A percentile compares a stretch with the other conserved stretches of the same genome.
phyloP scores from a whole-genome alignment of 2,888 invertebrate genomes.

The Heliconius cydno region DNA sequence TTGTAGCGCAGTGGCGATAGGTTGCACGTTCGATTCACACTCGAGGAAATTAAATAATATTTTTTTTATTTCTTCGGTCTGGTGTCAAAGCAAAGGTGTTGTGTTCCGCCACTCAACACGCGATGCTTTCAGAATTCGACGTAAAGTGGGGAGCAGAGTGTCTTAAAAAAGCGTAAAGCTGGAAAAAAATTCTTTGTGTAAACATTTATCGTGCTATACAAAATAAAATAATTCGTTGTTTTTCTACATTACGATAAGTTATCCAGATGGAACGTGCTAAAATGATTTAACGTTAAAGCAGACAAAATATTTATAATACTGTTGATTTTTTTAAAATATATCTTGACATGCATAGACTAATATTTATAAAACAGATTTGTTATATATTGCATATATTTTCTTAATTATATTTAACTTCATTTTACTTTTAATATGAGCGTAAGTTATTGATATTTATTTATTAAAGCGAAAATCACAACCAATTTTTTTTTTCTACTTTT shows the following conservation, averaged over 20 bases:
- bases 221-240: background rate
- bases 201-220: background rate
- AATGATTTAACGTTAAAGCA: background rate
- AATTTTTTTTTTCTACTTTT: background rate
- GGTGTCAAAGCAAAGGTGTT: too few species aligned
- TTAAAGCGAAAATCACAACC: background rate
- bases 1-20: too few species aligned
- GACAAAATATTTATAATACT: constrained; percentile 6
- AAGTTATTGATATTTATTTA: background rate
- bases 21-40: too few species aligned
- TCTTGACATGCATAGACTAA: too few species aligned
- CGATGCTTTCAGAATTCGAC: too few species aligned
- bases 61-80: too few species aligned
- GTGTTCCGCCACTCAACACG: too few species aligned
- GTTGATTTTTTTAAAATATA: background rate
- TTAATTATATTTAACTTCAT: background rate
- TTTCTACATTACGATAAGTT: background rate
- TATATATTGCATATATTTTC: background rate
- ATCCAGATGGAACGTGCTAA: background rate
- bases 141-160: too few species aligned
- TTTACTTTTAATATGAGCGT: background rate
- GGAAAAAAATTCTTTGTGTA: background rate
- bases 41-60: too few species aligned
- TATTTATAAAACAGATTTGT: too few species aligned
- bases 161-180: too few species aligned